phyloP scores from a whole-genome alignment of 2,113 vertebrate genomes.

The Tragelaphus scriptus region DNA sequence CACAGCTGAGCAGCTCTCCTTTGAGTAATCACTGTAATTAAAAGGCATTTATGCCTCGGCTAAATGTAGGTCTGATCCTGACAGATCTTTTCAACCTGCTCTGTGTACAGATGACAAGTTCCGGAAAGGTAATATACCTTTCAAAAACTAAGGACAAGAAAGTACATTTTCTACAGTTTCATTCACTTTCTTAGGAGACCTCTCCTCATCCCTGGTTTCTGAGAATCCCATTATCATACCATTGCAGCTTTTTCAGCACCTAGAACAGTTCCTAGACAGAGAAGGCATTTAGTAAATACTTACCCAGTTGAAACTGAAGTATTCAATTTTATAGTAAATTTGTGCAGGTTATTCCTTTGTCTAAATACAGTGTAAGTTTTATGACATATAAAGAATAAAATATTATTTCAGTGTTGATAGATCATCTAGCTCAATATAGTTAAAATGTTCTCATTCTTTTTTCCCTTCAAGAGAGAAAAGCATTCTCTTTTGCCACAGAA shows the following conservation, averaged over 20 bases:
- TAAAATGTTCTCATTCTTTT: conserved; percentile 33
- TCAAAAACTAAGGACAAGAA: neutral
- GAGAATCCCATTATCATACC: neutral
- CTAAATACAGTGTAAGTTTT: neutral
- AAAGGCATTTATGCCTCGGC: neutral
- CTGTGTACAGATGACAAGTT: neutral
- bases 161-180: neutral
- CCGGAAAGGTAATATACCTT: neutral
- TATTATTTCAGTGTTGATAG: neutral
- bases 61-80: neutral
- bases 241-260: neutral
- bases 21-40: neutral
- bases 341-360: neutral
- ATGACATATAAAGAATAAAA: neutral
- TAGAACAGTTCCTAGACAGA: neutral
- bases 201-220: neutral
- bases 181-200: neutral
- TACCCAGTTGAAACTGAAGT: neutral
- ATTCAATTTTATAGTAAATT: neutral
- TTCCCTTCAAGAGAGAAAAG: conserved; percentile 29
- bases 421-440: neutral
- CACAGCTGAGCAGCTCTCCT: neutral
- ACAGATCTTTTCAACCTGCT: neutral
- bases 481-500: conserved; percentile 57
- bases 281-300: neutral